A percentile compares a stretch with the other conserved stretches of the same genome.
Conservation (phyloP, 1,140 invertebrate genomes). For the Drosophila melanogaster region Release_6_plus_ISO1_MT NT_037436.4:6625001-6625500, state of each 20-base stretch:
- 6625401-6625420: background rate
- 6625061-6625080: background rate
- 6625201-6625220: too few species aligned
- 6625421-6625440: background rate
- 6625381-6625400: background rate
- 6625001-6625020: conserved; percentile 7
- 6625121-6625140: background rate
- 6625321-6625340: background rate
- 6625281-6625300: background rate
- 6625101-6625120: background rate
- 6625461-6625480: background rate
- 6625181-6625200: too few species aligned
- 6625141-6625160: background rate
- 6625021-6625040: conserved; percentile 24
- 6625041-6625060: conserved; percentile 9
- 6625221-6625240: too few species aligned
- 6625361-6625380: background rate
- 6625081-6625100: background rate
- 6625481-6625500: too few species aligned
- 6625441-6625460: background rate
- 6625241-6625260: too few species aligned
- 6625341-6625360: background rate
- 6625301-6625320: background rate
- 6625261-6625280: background rate
- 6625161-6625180: too few species aligned